Base-by-base conservation (phyloP, 2,113 vertebrate species). In the Actenoides hombroni region DNA sequence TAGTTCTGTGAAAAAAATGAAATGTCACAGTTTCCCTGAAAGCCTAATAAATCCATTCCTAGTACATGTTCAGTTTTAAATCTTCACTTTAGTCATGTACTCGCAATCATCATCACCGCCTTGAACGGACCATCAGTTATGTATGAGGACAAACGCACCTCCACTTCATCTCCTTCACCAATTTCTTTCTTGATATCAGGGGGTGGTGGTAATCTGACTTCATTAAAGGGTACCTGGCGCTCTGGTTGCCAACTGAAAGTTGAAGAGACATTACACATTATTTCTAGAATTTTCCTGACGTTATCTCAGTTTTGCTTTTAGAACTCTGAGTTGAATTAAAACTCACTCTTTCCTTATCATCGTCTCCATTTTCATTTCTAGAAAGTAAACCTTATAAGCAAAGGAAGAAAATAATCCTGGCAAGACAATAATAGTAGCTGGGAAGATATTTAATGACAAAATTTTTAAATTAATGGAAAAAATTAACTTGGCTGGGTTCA, bases 161-260 rank as follows among this genome's bases (percentile, higher is more conserved):
- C 99, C 96, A 99, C 99, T 93, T 99, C 99, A 95, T 99, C 99
- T 90, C 99, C 99, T 98, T 99, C 99, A 80, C 98, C 98, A 9
- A 99, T 99, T 95, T 99, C 99, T 84, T 99, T 99, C 98, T 99
- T 99, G 95, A 97, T 98, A 81, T 99, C 99, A 83, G 98, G 97
- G 54, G 99, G 98, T 80, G 99, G 99, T 46, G 98, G 99, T 98
- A 99, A 98, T 95, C 99, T 98, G 96, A 99, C 99, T 95, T 99
- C 99, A 95, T 96, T 98, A 94, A 99, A 99, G 94, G 99, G 99
- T 96, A 99, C 99, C 97, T 99, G 99, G 94, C 99, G 99, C 96
- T 99, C 99, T 91, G 99, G 99, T 80, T 99, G 99, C 99, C 99
- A 99, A 88, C 99, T 99, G 90, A 31, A 97, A 78, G 92, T 96